These are phyloP conservation scores for Caenorhabditis doughertyi DNA, from an alignment of 2,888 invertebrate species.

Conservation along the genomic window DNA sequence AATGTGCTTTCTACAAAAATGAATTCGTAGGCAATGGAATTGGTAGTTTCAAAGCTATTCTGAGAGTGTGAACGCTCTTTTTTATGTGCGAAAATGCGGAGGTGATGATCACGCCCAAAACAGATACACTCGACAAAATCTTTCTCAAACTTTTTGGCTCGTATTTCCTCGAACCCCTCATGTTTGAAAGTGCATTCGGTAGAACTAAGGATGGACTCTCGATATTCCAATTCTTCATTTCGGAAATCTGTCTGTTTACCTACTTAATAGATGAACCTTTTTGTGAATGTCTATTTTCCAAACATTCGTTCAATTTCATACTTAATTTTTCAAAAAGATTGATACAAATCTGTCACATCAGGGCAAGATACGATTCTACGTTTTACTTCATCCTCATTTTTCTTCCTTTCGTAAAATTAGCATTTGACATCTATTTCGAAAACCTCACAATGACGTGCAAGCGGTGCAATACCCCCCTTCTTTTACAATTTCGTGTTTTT, in stretches of 20 bases:
- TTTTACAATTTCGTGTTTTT: background rate
- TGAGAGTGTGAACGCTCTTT: background rate
- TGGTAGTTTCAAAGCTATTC: background rate
- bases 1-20: background rate
- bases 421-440: conserved; percentile 3
- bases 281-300: background rate
- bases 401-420: background rate
- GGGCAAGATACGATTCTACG: background rate
- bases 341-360: background rate
- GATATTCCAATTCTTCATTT: no score
- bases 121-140: no score
- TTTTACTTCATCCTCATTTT: background rate
- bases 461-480: background rate
- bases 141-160: no score
- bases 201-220: no score
- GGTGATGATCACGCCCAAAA: background rate
- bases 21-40: conserved; percentile 2
- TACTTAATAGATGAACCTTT: no score
- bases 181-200: no score
- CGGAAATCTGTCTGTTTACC: no score
- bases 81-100: background rate
- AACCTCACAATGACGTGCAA: background rate
- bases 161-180: no score
- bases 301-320: background rate
- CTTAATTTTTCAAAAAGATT: background rate